These are phyloP conservation scores for Megatriorchis doriae DNA, from an alignment of 2,113 vertebrate genomes.

Conservation along the genomic window DNA sequence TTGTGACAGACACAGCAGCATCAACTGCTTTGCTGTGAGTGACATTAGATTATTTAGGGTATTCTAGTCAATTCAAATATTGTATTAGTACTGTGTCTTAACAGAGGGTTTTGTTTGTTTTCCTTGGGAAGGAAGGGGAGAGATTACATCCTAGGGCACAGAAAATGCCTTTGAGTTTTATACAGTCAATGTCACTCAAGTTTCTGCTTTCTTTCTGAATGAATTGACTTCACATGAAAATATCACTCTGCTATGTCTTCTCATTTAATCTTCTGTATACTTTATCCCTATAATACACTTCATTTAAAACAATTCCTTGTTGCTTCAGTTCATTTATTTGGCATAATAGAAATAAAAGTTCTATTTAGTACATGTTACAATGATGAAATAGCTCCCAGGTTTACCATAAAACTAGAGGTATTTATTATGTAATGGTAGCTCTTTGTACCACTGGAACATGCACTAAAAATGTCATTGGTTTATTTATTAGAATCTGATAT, in stretches of 20 bases:
- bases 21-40: background rate
- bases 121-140: background rate
- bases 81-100: background rate
- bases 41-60: background rate
- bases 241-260: constrained; percentile 24
- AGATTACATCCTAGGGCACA: background rate
- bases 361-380: constrained; percentile 31
- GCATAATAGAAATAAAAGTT: constrained; percentile 64
- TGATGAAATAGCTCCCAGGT: constrained; percentile 36
- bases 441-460: background rate
- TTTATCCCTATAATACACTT: constrained; percentile 53
- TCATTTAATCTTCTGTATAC: constrained; percentile 47
- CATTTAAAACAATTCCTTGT: constrained; percentile 55
- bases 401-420: constrained; percentile 52
- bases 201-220: background rate
- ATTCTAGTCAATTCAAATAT: background rate
- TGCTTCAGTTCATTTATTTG: constrained; percentile 69
- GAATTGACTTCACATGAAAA: background rate
- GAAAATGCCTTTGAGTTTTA: background rate
- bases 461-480: constrained; percentile 21
- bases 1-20: background rate
- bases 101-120: background rate
- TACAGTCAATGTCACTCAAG: background rate
- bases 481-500: constrained; percentile 34
- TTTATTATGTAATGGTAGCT: constrained; percentile 37